Base-by-base conservation (phyloP, 2,888 invertebrate species). In the Ametastegia equiseti region DNA sequence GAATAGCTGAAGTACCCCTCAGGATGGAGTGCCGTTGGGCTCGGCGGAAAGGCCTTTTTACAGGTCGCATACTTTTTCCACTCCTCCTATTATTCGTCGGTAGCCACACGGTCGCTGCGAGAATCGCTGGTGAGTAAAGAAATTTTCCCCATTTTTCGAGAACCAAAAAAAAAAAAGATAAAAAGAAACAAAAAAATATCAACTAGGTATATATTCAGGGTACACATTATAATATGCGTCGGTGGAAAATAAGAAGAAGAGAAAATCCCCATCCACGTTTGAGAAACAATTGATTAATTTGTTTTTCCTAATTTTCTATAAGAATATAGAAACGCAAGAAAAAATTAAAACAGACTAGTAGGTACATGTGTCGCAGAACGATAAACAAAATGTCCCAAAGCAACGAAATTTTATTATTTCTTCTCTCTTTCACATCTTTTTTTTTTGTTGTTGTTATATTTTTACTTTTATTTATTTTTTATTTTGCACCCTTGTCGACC, bases 21-120 rank as follows among this genome's bases (percentile, higher is more conserved):
- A 89, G 87, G 88, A 91, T 91, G 91, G 91, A 91, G 90, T 90
- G 91, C 86, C 90, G 90, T 87, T 91, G 88, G 89, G 89, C 88
- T 89, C 90, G 91, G 89, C 91, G 91, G 90, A 91, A 90, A 90
- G 88, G 87, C 87, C 87, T 90, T 85, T 88, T 90, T 83, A 87
- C 89, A 85, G 88, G 89, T 60, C 60, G 23, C 60, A 57, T 27
- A 63, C 78, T 78, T 11, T 63, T 60, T 84, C 86, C 90, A 86
- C 87, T 91, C 84, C 88, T 91, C 84, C 88, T 88, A 81, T 90
- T 90, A 90, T 86, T 91, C 83, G 89, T 89, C 88, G 88, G 87
- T 86, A 86, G 89, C 85, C 89, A 87, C 83, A 87, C 87, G 84
- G 90, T 90, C 83, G 87, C 88, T 83, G 89, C 89, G 83, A 88